Percentiles rank a stretch among this genome's conserved stretches.
Evolutionary conservation across 2,113 vertebrate species (phyloP).

Genomic region (Phocoena sinus): DNA sequence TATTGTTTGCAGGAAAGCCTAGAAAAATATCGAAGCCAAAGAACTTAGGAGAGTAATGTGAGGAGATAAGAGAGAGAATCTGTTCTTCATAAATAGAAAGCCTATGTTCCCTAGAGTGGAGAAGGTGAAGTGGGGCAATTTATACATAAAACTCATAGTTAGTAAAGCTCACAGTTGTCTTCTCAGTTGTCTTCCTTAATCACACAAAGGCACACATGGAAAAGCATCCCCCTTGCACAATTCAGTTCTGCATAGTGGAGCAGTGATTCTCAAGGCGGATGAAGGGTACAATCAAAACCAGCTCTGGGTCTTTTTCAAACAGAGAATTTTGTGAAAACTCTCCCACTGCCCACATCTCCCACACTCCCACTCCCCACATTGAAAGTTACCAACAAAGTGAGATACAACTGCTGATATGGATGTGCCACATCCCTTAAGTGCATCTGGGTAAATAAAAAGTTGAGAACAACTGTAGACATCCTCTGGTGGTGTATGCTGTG

Average conservation of each 20-base stretch:
- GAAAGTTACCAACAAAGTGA: background rate
- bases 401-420: background rate
- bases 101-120: background rate
- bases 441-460: background rate
- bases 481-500: background rate
- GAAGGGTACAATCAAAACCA: background rate
- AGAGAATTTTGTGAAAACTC: background rate
- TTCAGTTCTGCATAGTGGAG: background rate
- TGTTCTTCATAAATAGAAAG: background rate
- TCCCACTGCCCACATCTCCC: accelerated
- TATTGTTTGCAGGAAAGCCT: constrained; percentile 3
- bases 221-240: background rate
- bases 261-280: background rate
- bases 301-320: background rate
- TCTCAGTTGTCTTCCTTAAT: background rate
- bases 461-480: background rate
- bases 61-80: background rate
- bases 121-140: background rate
- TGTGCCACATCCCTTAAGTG: background rate
- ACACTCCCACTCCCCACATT: accelerated
- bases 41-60: background rate
- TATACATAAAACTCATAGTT: background rate
- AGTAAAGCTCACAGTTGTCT: background rate
- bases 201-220: background rate
- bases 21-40: background rate